These are phyloP conservation scores for Stegodyphus dumicola DNA, from an alignment of 1,140 invertebrate genomes.

Conservation along the genomic window DNA sequence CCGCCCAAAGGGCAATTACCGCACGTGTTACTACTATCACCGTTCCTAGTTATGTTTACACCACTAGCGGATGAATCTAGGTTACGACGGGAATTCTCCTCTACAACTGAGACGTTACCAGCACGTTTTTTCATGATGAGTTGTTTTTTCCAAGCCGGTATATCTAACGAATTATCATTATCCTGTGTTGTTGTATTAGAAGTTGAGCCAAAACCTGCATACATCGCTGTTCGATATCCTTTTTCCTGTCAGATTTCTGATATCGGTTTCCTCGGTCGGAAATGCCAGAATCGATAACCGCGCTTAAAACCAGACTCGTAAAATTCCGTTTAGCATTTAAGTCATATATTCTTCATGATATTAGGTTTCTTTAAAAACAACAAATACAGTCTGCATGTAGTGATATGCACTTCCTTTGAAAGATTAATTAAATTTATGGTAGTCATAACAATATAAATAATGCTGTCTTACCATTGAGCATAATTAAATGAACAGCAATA, in stretches of 20 bases:
- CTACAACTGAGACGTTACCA: background rate
- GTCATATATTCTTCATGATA: background rate
- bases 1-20: constrained; percentile 16
- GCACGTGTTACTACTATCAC: constrained; percentile 21
- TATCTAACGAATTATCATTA: constrained; percentile 41
- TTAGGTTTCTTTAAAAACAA: background rate
- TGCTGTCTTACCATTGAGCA: background rate
- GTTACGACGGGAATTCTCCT: constrained; percentile 44
- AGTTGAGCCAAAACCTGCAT: constrained; percentile 12
- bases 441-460: constrained; percentile 1
- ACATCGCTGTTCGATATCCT: constrained; percentile 54
- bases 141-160: constrained; percentile 54
- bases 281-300: constrained; percentile 17
- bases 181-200: background rate
- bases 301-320: background rate
- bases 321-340: background rate
- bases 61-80: constrained; percentile 32
- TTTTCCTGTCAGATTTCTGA: constrained; percentile 46
- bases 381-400: too few relatives aligned
- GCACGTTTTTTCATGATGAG: constrained; percentile 57
- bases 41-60: constrained; percentile 36
- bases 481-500: background rate
- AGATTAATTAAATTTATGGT: background rate
- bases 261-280: constrained; percentile 40
- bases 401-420: background rate